Evolutionary conservation across 2,888 invertebrate genomes (phyloP).

Genomic region (Phaonia tiefii): DNA sequence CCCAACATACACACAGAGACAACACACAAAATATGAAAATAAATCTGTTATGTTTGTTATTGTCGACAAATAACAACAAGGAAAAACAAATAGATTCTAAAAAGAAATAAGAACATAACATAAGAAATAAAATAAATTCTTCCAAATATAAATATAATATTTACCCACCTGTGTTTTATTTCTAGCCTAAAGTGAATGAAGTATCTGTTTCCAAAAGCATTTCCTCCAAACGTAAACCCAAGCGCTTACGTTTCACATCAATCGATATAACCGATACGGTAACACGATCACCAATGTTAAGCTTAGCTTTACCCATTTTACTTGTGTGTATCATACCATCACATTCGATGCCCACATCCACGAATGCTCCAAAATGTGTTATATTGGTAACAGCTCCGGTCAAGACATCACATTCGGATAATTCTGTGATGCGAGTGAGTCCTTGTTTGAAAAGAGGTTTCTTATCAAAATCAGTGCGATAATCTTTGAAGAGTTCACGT

Average conservation of each 20-base stretch:
- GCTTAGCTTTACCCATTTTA: conserved; percentile 82
- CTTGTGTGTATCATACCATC: conserved; percentile 87
- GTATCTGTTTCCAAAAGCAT: conserved; percentile 75
- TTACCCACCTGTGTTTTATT: not conserved
- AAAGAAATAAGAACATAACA: conserved; percentile 18
- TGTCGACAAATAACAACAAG: conserved; percentile 58
- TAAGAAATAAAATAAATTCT: conserved; percentile 34
- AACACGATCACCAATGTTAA: conserved; percentile 86
- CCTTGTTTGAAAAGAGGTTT: conserved; percentile 89
- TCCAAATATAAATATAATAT: conserved; percentile 20
- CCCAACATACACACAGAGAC: not conserved
- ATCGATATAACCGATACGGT: conserved; percentile 84
- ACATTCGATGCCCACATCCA: conserved; percentile 90
- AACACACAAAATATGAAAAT: conserved; percentile 36
- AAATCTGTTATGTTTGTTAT: conserved; percentile 64
- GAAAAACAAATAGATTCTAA: conserved; percentile 18
- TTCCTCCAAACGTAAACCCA: conserved; percentile 82
- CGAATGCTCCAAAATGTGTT: conserved; percentile 95
- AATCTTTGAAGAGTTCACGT: conserved; percentile 84
- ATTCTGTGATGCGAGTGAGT: conserved; percentile 85
- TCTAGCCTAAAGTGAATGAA: conserved; percentile 71
- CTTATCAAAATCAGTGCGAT: conserved; percentile 85
- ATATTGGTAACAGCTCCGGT: conserved; percentile 92
- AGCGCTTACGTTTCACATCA: conserved; percentile 82
- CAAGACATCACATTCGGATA: conserved; percentile 83